These are phyloP conservation scores for Hylaea fasciaria DNA, from an alignment of 2,888 invertebrate species.

Conservation along the genomic window DNA sequence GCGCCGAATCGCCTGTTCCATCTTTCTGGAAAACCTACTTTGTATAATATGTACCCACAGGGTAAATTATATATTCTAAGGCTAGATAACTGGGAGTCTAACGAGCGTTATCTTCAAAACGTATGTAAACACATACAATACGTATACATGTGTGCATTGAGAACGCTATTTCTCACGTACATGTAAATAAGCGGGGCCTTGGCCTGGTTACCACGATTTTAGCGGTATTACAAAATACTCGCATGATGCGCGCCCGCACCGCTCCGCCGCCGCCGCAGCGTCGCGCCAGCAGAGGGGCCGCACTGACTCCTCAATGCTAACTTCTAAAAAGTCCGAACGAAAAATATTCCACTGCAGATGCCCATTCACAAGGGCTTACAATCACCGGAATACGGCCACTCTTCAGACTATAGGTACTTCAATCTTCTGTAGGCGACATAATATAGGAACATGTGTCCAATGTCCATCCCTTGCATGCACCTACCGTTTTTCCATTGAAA, in stretches of 20 bases:
- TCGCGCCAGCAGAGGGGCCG: not conserved
- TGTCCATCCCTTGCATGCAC: too few relatives aligned
- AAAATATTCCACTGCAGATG: not conserved
- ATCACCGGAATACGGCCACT: too few relatives aligned
- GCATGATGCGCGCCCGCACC: conserved; percentile 64
- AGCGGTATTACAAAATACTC: conserved; percentile 80
- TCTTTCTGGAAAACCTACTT: too few relatives aligned
- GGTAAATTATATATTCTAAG: not conserved
- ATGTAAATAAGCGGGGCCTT: conserved; percentile 81
- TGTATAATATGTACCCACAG: too few relatives aligned
- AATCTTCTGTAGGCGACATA: too few relatives aligned
- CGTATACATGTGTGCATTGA: conserved; percentile 35
- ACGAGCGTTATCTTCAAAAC: conserved; percentile 33
- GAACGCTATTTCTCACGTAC: conserved; percentile 80
- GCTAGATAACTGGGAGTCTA: not conserved
- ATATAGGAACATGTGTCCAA: too few relatives aligned
- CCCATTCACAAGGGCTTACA: too few relatives aligned
- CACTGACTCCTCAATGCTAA: not conserved
- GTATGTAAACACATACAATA: conserved; percentile 22
- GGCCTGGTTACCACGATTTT: conserved; percentile 83
- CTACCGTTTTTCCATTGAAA: too few relatives aligned
- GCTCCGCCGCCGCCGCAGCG: conserved; percentile 1
- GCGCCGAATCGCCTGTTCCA: too few relatives aligned
- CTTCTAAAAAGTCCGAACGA: not conserved
- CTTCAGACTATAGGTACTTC: too few relatives aligned